Conservation (phyloP, 2,113 vertebrate genomes). For the Bombycilla garrulus region DNA sequence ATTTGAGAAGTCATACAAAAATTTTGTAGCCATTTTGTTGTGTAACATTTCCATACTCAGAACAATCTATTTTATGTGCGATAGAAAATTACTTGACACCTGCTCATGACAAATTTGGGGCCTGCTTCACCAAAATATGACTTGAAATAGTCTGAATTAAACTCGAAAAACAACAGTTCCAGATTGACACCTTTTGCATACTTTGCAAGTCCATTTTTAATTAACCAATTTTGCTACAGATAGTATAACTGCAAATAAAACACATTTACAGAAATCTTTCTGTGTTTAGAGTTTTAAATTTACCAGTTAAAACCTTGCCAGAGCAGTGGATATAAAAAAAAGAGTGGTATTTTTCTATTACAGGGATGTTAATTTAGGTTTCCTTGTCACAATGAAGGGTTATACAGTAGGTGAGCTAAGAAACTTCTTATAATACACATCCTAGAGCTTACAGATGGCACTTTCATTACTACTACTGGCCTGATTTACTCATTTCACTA, state of each 20-base stretch:
- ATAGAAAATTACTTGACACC: not conserved
- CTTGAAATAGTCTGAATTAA: conserved; percentile 46
- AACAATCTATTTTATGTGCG: not conserved
- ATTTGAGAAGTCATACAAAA: not conserved
- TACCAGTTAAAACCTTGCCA: conserved; percentile 8
- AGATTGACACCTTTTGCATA: conserved; percentile 12
- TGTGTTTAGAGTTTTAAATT: conserved; percentile 64
- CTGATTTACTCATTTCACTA: not conserved
- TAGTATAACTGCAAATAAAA: conserved; percentile 62
- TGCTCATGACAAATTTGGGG: not conserved
- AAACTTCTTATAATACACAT: not conserved
- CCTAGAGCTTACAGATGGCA: not conserved
- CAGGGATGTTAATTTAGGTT: conserved; percentile 34
- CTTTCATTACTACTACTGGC: conserved; percentile 8
- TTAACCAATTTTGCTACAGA: conserved; percentile 57
- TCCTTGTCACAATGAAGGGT: conserved; percentile 20
- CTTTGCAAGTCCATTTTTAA: conserved; percentile 64
- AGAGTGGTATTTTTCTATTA: conserved; percentile 38
- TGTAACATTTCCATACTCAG: not conserved
- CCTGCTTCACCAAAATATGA: conserved; percentile 24
- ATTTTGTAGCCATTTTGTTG: not conserved
- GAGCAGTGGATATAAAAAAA: not conserved
- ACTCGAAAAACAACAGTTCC: not conserved
- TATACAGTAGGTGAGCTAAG: conserved; percentile 46
- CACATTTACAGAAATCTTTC: conserved; percentile 55